Percentiles rank a stretch among this genome's conserved stretches.
phyloP scores from a whole-genome alignment of 2,113 vertebrate species.

The Penelope pileata region DNA sequence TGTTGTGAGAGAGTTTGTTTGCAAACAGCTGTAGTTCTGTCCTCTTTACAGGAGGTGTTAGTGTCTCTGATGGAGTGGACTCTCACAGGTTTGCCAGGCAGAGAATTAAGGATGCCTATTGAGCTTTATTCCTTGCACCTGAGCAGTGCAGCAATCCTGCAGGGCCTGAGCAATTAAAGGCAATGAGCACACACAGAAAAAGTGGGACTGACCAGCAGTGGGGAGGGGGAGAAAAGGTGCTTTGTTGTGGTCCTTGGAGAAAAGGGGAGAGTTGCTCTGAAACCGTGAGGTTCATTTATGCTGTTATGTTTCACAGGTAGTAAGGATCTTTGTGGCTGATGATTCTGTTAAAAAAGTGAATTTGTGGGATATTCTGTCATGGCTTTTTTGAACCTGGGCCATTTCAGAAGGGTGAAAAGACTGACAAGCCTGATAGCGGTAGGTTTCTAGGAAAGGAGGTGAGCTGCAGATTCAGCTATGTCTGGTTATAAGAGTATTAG shows the following conservation, averaged over 20 bases:
- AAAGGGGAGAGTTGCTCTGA: not conserved
- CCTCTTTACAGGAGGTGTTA: not conserved
- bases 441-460: not conserved
- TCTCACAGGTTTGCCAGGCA: not conserved
- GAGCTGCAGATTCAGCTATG: not conserved
- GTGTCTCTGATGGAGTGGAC: not conserved
- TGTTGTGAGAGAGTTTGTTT: not conserved
- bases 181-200: not conserved
- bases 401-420: not conserved
- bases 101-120: not conserved
- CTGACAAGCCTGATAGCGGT: not conserved
- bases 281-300: fast-evolving
- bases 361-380: not conserved
- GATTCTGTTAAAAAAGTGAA: not conserved
- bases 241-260: not conserved
- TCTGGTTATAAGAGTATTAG: not conserved
- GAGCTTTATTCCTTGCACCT: not conserved
- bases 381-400: not conserved
- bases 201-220: not conserved
- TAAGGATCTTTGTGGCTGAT: not conserved
- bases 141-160: not conserved
- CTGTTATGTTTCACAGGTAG: not conserved
- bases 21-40: not conserved
- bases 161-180: not conserved
- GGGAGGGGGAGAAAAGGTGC: not conserved